Evolutionary conservation across 2,113 vertebrate species (phyloP).

Genomic region (Notarius quadriscutis): DNA sequence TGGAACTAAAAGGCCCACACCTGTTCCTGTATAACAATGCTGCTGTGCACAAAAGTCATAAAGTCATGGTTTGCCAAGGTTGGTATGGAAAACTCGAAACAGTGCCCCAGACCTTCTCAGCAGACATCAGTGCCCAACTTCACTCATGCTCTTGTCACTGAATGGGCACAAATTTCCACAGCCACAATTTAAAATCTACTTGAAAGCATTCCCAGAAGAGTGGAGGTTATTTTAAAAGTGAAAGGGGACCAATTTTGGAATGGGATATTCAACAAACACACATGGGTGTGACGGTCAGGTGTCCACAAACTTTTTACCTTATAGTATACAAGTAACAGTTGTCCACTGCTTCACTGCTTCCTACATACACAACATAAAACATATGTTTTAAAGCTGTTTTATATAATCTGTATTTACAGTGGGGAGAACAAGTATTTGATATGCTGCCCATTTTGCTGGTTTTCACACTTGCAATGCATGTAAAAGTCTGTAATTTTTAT

Average conservation of each 20-base stretch:
- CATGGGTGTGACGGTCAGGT: background rate
- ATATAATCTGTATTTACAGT: background rate
- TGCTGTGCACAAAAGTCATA: background rate
- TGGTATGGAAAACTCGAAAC: background rate
- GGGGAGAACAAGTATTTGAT: no score
- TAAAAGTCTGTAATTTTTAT: no score
- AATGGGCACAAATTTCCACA: background rate
- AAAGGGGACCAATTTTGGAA: background rate
- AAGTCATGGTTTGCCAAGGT: background rate
- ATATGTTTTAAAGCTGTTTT: background rate
- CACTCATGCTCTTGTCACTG: background rate
- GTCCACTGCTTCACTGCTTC: conserved; percentile 64
- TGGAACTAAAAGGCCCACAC: no score
- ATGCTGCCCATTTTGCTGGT: no score
- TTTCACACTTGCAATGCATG: no score
- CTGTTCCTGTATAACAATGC: no score
- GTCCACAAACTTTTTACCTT: background rate
- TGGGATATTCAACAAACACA: background rate
- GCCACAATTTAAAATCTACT: background rate
- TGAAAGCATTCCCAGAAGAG: background rate
- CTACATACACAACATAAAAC: conserved; percentile 50
- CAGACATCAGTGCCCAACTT: background rate
- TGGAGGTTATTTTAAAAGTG: background rate
- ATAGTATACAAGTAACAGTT: background rate
- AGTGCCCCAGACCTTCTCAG: background rate